Evolutionary conservation across 2,113 vertebrate genomes (phyloP), one percentile per base, ranked within the genome.

Genomic region (Gobiocypris rarus): DNA sequence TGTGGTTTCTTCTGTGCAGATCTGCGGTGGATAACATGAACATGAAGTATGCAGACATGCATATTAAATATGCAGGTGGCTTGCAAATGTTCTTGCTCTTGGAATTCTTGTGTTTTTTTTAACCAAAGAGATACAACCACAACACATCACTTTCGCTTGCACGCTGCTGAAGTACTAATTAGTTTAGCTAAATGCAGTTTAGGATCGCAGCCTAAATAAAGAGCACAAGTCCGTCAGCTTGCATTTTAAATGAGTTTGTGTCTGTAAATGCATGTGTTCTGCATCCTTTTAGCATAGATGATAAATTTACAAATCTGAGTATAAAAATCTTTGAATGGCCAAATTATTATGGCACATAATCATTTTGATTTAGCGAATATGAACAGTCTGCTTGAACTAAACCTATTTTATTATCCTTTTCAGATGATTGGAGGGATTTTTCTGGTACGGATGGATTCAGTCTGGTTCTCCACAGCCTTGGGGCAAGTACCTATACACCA

Each of bases 1-100:
- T 73, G 41, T 45, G 41, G 70, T 48, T 73, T 73, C 41, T 26
- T 73, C n/a, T 48, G 26, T 65, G 61, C 26, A 31, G 14, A 65
- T 31, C 61, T 65, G 70, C 15, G 70, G 70, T 48, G n/a, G 70
- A 45, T 73, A 13, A 41, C 13, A 73, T 73, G 70, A 14, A 45
- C 70, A 26, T 73, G 41, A 73, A 73, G 70, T 45, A 73, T 73
- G 69, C 69, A 73, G 41, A 15, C 69, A 45, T 73, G 69, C 69
- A 48, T 48, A 14, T 73, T 73, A 73, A 73, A 11, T 73, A 8
- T 73, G 70, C 70, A 73, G 70, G 41, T 45, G 70, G 70, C n/a
- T 73, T 48, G 41, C 70, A 73, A 70, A 73, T 48, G 70, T 50
- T 28, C 63, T 67, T 67, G 63, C 28, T 67, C 11, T 67, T 52